A percentile compares a stretch with the other conserved stretches of the same genome.
Evolutionary conservation across 2,888 invertebrate species (phyloP).

Genomic region (Drosophila parthenogenetica): DNA sequence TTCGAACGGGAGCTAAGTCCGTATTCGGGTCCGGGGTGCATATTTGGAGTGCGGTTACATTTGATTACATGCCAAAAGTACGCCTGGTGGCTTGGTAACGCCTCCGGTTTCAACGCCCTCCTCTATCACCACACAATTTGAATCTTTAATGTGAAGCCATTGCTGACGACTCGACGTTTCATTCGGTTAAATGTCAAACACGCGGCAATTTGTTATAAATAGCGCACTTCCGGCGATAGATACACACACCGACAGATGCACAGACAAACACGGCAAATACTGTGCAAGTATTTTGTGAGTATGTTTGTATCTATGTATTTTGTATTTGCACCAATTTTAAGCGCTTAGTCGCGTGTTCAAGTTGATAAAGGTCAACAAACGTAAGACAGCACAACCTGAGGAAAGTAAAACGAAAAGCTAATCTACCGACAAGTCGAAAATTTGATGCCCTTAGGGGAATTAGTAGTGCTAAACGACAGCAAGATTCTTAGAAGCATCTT

Average conservation of each 20-base stretch:
- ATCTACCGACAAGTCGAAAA: conserved; percentile 57
- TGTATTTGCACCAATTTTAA: conserved; percentile 75
- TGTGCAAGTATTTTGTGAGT: conserved; percentile 24
- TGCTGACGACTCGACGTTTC: conserved; percentile 11
- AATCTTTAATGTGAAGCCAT: conserved; percentile 53
- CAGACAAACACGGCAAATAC: neutral
- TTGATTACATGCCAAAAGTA: conserved; percentile 74
- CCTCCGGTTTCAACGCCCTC: conserved; percentile 37
- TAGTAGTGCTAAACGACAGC: conserved; percentile 26
- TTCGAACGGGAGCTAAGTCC: conserved; percentile 2
- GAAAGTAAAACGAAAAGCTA: conserved; percentile 50
- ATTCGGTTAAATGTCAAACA: conserved; percentile 74
- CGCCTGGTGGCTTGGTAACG: conserved; percentile 33
- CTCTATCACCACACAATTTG: conserved; percentile 21
- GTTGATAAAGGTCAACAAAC: conserved; percentile 80
- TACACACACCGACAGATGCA: conserved; percentile 30
- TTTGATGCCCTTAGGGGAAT: conserved; percentile 56
- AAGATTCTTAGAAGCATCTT: conserved; percentile 2
- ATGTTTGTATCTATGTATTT: conserved; percentile 33
- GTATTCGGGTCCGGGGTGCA: conserved; percentile 43
- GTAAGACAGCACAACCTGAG: conserved; percentile 31
- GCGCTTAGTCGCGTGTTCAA: conserved; percentile 76
- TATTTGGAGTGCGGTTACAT: conserved; percentile 78
- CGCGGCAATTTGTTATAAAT: conserved; percentile 79
- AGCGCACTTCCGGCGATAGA: conserved; percentile 75